Base-by-base conservation (phyloP, 2,888 invertebrate species). In the Linnaemya tessellans region DNA sequence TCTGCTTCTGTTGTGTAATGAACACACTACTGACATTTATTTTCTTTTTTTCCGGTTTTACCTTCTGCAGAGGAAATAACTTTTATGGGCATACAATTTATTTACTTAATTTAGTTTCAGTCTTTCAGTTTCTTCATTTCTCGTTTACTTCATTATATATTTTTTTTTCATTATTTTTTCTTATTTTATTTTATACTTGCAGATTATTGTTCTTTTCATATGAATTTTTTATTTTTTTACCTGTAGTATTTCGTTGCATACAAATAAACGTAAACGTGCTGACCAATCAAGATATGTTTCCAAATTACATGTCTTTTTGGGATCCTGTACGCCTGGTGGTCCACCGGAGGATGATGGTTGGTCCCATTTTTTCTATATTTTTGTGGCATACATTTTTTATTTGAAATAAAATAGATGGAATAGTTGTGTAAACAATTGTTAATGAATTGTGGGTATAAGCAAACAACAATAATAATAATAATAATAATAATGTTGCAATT, bases 271-370 rank as follows among this genome's bases (percentile, higher is more conserved):
- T 81, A 92, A 87, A 89, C 92, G 92, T 89, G 91, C 90, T 87
- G 92, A 91, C 93, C 92, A 92, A 87, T 92, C 92, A 81, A 92
- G 89, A 88, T 92, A 92, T 82, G 91, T 92, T 90, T 92, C 92
- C 89, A 93, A 89, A 88, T 92, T 93, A 87, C 93, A 93, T 54
- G 93, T 93, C 88, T 93, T 93, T 87, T 93, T 92, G 74, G 92
- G 90, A 89, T 91, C 92, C 87, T 92, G 91, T 75, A 88, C 88
- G 74, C 91, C 90, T 62, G 90, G 90, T 80, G 91, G 91, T 84
- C 90, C 90, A 81, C 89, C 89, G 78, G 91, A 89, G 75, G 90
- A 88, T 86, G 90, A 89, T 77, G 91, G 91, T 89, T 92, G 92
- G 89, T 91, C 91, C 90, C 90, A 90, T 89, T 91, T 91, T 88